Evolutionary conservation across 2,888 invertebrate genomes (phyloP).

Genomic region (Phymatocera aterrima): DNA sequence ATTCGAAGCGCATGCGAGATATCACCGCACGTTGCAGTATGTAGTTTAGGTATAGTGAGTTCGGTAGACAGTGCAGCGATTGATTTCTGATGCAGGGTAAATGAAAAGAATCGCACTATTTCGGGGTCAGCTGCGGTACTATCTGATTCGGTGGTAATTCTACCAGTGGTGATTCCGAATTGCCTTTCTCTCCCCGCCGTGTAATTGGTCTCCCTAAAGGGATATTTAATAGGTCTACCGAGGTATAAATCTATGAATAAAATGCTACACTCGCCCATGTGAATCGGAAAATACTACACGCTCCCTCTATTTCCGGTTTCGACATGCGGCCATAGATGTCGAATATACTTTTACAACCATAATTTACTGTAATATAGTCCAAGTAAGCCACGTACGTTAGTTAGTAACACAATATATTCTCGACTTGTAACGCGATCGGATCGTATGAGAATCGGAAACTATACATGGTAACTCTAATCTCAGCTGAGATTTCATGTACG

Average conservation of each 20-base stretch:
- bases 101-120: too few species aligned
- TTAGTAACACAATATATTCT: conserved; percentile 8
- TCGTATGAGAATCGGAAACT: conserved; percentile 7
- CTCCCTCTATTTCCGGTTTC: background rate
- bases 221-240: too few species aligned
- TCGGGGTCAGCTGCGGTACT: too few species aligned
- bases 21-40: too few species aligned
- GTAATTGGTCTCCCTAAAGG: too few species aligned
- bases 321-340: conserved; percentile 2
- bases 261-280: background rate
- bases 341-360: background rate
- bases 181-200: too few species aligned
- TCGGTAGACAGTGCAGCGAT: too few species aligned
- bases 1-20: background rate
- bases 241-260: too few species aligned
- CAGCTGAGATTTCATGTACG: background rate
- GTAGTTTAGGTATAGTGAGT: too few species aligned
- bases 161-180: too few species aligned
- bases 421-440: conserved; percentile 3
- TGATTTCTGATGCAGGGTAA: too few species aligned
- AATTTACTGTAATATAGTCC: conserved; percentile 7
- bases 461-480: conserved; percentile 6
- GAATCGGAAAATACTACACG: background rate
- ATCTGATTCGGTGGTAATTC: too few species aligned
- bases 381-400: background rate